phyloP scores from a whole-genome alignment of 23 tunicate species.

The Oikopleura dioica region DNA sequence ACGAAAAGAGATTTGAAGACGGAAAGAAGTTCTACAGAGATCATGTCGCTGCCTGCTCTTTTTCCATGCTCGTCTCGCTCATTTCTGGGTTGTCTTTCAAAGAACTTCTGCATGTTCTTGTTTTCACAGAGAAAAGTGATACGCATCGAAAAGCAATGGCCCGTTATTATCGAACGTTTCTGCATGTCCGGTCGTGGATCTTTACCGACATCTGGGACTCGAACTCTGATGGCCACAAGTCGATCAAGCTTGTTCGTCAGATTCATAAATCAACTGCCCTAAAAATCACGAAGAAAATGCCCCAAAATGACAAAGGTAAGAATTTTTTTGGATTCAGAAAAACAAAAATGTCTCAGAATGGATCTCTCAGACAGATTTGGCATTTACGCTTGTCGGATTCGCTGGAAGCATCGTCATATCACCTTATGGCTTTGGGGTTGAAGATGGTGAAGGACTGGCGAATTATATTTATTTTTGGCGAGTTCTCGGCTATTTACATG shows the following conservation, averaged over 20 bases:
- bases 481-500: neutral
- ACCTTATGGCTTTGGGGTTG: neutral
- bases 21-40: neutral
- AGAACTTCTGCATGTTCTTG: neutral
- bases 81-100: neutral
- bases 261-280: neutral
- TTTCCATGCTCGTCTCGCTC: neutral
- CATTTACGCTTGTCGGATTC: neutral
- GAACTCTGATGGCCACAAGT: neutral
- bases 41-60: neutral
- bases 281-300: neutral
- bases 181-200: neutral
- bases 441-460: neutral
- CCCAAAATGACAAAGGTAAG: too few relatives aligned
- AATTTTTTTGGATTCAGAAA: neutral
- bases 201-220: neutral
- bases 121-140: neutral
- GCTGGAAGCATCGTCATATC: neutral
- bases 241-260: neutral
- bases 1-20: neutral
- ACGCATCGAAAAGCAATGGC: neutral
- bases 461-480: neutral
- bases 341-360: neutral
- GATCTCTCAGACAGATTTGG: constrained; percentile 5
- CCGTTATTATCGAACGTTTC: neutral